Conservation (phyloP, 2,797 vertebrate genomes). For the Cuniculus paca region DNA sequence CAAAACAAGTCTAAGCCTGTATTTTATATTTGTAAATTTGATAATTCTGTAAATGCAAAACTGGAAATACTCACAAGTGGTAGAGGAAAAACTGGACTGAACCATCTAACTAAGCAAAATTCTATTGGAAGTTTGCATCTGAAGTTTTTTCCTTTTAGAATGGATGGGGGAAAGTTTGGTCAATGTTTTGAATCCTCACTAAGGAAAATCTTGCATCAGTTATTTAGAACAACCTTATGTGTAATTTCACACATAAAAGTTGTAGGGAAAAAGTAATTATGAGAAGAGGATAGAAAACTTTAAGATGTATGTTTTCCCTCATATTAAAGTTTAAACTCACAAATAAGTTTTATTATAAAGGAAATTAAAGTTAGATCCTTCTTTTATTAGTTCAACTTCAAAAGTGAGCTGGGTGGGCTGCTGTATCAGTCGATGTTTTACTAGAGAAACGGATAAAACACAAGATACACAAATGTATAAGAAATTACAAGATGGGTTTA, state of each 20-base stretch:
- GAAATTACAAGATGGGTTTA: neutral
- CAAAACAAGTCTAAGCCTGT: conserved; percentile 45
- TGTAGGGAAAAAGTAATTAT: neutral
- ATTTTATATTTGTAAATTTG: conserved; percentile 61
- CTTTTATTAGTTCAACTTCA: conserved; percentile 61
- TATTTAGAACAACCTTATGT: conserved; percentile 51
- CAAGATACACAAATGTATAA: neutral
- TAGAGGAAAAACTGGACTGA: conserved; percentile 55
- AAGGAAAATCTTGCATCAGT: conserved; percentile 24
- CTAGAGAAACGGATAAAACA: neutral
- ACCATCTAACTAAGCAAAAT: conserved; percentile 46
- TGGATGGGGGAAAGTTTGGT: conserved; percentile 14
- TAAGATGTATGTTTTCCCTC: neutral
- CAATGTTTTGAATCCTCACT: conserved; percentile 7
- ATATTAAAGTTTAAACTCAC: conserved; percentile 10
- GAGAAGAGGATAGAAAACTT: neutral
- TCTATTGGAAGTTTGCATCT: neutral
- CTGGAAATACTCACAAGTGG: conserved; percentile 44
- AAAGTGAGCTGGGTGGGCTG: neutral
- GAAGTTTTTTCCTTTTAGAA: conserved; percentile 43
- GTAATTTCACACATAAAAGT: conserved; percentile 16
- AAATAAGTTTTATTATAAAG: conserved; percentile 41
- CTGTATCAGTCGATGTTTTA: neutral
- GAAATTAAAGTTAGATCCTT: neutral
- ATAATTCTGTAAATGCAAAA: conserved; percentile 43